Conservation (phyloP, 1,140 invertebrate genomes). For the Cyrtorhinus lividipennis region DNA sequence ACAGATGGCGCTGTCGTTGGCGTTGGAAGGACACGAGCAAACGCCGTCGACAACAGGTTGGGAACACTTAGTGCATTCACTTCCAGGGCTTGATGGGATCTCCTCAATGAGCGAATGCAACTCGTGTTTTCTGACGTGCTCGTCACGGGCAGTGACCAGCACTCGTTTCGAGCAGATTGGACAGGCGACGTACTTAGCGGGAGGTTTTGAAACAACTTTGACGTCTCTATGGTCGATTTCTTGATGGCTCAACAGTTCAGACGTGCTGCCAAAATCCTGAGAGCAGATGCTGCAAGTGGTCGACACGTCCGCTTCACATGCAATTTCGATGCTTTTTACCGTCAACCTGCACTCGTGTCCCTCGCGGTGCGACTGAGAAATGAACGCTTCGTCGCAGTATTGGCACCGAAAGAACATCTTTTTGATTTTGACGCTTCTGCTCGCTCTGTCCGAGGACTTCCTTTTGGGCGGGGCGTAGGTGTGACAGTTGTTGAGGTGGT, state of each 20-base stretch:
- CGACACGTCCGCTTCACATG: background rate
- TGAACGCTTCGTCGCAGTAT: background rate
- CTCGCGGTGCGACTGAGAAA: background rate
- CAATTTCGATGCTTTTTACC: background rate
- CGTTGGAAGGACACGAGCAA: too few species aligned
- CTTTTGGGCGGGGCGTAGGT: background rate
- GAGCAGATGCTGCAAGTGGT: background rate
- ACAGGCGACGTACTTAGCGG: too few species aligned
- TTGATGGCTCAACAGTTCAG: background rate
- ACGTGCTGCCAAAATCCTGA: background rate
- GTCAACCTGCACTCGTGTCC: background rate
- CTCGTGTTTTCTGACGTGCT: too few species aligned
- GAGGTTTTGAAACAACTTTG: too few species aligned
- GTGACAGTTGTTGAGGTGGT: background rate
- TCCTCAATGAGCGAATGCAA: too few species aligned
- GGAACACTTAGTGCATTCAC: too few species aligned
- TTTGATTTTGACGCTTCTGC: background rate
- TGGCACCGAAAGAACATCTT: background rate
- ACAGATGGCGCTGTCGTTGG: background rate
- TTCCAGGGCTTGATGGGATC: too few species aligned
- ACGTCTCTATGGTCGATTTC: background rate
- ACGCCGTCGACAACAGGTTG: too few species aligned
- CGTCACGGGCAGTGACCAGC: too few species aligned
- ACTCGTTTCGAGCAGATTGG: too few species aligned
- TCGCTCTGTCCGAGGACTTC: background rate